A percentile compares a stretch with the other conserved stretches of the same genome.
Conservation (phyloP, 1,140 invertebrate species). For the Aphelenchoides fujianensis region DNA sequence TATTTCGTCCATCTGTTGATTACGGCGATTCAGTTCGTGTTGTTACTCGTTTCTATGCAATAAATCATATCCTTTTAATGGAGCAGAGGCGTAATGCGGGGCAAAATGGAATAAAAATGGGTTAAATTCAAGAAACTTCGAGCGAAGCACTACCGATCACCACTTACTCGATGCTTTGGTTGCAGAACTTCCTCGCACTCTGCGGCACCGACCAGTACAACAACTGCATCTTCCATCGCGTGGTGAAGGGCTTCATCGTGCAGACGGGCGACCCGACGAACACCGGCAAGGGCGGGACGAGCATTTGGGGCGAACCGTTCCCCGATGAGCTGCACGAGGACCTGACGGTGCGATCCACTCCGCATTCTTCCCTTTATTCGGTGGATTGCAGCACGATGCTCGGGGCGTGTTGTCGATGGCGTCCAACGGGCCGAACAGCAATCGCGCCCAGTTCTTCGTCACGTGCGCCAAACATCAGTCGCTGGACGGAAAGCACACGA, state of each 20-base stretch:
- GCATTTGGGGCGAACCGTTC: slow-evolving; percentile 86
- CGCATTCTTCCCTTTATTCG: neutral
- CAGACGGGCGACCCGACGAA: slow-evolving; percentile 89
- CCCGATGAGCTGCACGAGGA: slow-evolving; percentile 94
- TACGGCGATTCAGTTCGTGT: neutral
- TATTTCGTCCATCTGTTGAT: neutral
- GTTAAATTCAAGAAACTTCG: neutral
- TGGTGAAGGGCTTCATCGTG: slow-evolving; percentile 97
- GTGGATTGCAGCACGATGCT: slow-evolving; percentile 75
- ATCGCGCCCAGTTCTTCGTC: slow-evolving; percentile 96
- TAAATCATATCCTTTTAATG: too few species aligned
- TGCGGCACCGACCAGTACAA: slow-evolving; percentile 95
- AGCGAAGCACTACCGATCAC: too few species aligned
- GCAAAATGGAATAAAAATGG: too few species aligned
- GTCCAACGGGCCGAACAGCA: slow-evolving; percentile 97
- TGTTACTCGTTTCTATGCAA: neutral
- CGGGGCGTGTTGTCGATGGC: slow-evolving; percentile 92
- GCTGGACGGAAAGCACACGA: slow-evolving; percentile 90
- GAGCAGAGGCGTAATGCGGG: too few species aligned
- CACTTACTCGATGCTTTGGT: slow-evolving; percentile 22
- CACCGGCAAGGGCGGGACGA: slow-evolving; percentile 86
- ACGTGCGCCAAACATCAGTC: slow-evolving; percentile 89
- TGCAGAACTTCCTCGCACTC: slow-evolving; percentile 89
- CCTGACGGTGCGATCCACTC: slow-evolving; percentile 71
- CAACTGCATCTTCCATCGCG: slow-evolving; percentile 85